Evolutionary conservation across 2,888 invertebrate species (phyloP), one percentile per base, ranked within the genome.

Genomic region (Mellilla xanthometata): DNA sequence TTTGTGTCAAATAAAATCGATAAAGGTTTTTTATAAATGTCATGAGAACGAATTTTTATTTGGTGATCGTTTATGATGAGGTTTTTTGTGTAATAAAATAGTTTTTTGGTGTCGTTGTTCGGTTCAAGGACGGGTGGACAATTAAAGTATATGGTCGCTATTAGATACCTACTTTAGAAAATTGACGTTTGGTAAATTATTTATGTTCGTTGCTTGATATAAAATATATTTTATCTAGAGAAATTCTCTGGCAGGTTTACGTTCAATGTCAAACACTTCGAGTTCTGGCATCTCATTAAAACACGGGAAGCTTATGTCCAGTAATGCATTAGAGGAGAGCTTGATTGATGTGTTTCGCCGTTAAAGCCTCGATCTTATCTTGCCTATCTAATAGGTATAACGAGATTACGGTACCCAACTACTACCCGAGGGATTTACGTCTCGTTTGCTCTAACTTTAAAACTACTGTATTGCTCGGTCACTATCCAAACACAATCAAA

Each of bases 321-420:
- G 61, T 59, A 63, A 62, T 57, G 58, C 48, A 51, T 54, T 52
- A 52, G 52, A 52, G 38, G 39, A 54, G 55, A 57, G 72, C 71
- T 76, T 80, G 84, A 85, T 84, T 80, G 81, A 83, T 85, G 82
- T 73, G 68, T 66, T 62, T 72, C 64, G 66, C 74, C 68, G 75
- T 80, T 76, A 77, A 71, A 74, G 73, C 68, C 66, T 64, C 68
- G 76, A 80, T 80, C 62, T 72, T 77, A 81, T 82, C 80, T 72
- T 57, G 56, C 64, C 69, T 68, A 72, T 78, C 73, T 76, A 78
- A 81, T 78, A 74, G 72, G 71, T 76, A 76, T 81, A 81, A 81
- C 76, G 74, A 81, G 81, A 82, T 84, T 77, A 80, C 83, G 81
- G 84, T 78, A 81, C 68, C 64, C 59, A n/a, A n/a, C n/a, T n/a